Percentiles rank a stretch among this genome's conserved stretches.
Conservation (phyloP, 2,113 vertebrate species). For the Psephotus haematonotus region DNA sequence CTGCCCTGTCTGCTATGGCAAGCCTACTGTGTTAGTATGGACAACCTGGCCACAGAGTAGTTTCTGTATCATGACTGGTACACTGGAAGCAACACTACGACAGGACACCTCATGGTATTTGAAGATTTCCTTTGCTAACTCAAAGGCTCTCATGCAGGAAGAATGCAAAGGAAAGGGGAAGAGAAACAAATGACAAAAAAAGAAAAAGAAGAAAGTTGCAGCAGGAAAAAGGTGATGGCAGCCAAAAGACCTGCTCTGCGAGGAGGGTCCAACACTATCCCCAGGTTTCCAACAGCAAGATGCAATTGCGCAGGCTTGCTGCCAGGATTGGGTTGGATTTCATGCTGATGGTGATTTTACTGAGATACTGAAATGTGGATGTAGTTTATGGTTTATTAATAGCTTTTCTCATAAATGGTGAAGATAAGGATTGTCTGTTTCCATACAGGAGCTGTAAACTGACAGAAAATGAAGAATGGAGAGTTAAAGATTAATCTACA, state of each 20-base stretch:
- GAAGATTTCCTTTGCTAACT: neutral
- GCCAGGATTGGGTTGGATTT: neutral
- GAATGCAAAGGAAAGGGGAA: neutral
- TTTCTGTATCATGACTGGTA: neutral
- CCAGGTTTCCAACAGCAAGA: neutral
- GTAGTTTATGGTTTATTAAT: neutral
- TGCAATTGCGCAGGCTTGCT: neutral
- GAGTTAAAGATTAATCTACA: neutral
- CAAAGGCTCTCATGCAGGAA: neutral
- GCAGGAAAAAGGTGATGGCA: neutral
- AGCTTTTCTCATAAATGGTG: neutral
- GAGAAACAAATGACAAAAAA: neutral
- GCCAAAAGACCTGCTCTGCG: neutral
- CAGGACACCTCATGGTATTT: neutral
- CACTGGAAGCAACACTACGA: accelerated
- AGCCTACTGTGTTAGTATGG: neutral
- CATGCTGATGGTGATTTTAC: neutral
- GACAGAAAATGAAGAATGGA: neutral
- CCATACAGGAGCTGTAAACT: neutral
- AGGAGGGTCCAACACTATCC: neutral
- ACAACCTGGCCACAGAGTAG: neutral
- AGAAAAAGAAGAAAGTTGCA: neutral
- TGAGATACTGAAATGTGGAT: neutral
- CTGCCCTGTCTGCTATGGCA: neutral
- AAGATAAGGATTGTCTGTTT: neutral